Base-by-base conservation (phyloP, 92 coral and sea anemone genomes). In the Phenganax stokvisi region DNA sequence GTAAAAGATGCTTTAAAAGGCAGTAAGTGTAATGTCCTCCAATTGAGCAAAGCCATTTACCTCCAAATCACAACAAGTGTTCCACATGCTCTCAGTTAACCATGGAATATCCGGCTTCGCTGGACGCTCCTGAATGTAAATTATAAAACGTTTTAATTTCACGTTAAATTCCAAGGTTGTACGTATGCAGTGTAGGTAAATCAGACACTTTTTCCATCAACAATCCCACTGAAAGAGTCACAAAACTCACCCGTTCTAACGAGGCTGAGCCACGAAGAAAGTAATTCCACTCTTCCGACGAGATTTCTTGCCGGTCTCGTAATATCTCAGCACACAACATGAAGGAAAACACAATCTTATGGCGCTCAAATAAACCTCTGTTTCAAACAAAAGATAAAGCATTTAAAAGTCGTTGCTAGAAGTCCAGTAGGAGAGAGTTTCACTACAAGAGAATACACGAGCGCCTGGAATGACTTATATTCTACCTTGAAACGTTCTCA, bases 321-420 rank as follows among this genome's bases (percentile, higher is more conserved):
- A 94, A 76, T 74, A 94, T 94, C 72, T 94, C 98, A 47, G 96
- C 98, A 64, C 98, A 94, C 86, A 94, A 55, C 98, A 94, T 94
- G 82, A 91, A 94, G 75, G 98, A 94, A 20, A 90, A 94, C 58
- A 94, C 98, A 30, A 94, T 85, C 85, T 94, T 94, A 89, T 94
- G 94, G 44, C 91, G 90, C 72, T 96, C 98, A 84, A 96, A 96
- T 89, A 96, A 70, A 25, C 98, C 98, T 59, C 98, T 96, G 85
- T 12, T 70, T 65, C 4, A 57, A 2, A 73, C 10, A 52, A 0
- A 51, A 71, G 12, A 47, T 56, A 71, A 12, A 30, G 76, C 56
- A 47, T 44, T 44, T 9, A 71, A 71, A 16, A 31, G 12, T 25
- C 51, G 55, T 71, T 8, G 10, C 10, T 55, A 15, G 57, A n/a